These are phyloP conservation scores for Odontomachus brunneus DNA, from an alignment of 1,140 invertebrate genomes.

Conservation along the genomic window DNA sequence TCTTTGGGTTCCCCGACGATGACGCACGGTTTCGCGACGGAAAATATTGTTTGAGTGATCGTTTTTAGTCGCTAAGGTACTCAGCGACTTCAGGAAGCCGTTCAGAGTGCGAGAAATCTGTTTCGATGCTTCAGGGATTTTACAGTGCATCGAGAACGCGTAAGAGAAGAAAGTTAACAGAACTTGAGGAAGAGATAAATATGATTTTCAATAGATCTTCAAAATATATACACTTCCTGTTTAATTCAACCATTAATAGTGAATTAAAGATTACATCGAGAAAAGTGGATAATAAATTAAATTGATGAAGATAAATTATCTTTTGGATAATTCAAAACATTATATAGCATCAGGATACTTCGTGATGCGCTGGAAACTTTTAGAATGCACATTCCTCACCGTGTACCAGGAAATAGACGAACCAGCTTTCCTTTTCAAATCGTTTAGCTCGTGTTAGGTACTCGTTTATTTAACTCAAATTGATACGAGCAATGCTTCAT, in stretches of 20 bases:
- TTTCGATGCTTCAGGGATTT: not conserved
- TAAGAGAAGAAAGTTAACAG: too few species aligned
- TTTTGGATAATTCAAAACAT: not conserved
- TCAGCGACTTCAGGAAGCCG: too few species aligned
- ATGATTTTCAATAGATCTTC: too few species aligned
- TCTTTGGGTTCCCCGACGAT: not conserved
- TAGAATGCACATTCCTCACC: not conserved
- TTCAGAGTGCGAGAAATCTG: too few species aligned
- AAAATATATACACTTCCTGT: not conserved
- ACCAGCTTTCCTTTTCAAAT: conserved; percentile 59
- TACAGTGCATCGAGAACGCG: not conserved
- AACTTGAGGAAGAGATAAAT: too few species aligned
- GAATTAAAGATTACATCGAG: not conserved
- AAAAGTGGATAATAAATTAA: too few species aligned
- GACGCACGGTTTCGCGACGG: not conserved
- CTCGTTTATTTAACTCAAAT: not conserved
- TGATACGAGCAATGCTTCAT: not conserved
- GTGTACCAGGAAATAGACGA: conserved; percentile 45
- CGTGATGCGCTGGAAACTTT: conserved; percentile 30
- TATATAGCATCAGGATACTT: not conserved
- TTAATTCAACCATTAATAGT: not conserved
- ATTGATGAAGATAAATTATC: too few species aligned
- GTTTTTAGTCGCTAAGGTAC: not conserved
- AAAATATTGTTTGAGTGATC: too few species aligned
- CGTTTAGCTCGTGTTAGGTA: conserved; percentile 2